phyloP scores from a whole-genome alignment of 2,888 invertebrate species.

The Xylophagus ater region DNA sequence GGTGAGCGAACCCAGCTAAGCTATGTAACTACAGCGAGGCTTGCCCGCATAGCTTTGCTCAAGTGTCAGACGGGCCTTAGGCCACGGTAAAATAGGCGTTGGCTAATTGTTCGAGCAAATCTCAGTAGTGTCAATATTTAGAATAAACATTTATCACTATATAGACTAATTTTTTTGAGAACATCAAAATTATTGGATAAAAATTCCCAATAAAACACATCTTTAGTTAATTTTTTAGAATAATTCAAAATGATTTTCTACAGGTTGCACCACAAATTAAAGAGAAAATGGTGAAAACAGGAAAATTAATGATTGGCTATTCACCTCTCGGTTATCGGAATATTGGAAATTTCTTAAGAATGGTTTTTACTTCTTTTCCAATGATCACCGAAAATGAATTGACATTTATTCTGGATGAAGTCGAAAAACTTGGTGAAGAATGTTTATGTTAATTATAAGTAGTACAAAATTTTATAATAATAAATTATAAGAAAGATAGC shows the following conservation, averaged over 20 bases:
- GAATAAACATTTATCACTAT: conserved; percentile 10
- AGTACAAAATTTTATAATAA: too few species aligned
- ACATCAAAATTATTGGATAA: too few species aligned
- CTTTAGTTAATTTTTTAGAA: background rate
- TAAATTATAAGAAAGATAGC: too few species aligned
- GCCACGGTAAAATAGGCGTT: too few species aligned
- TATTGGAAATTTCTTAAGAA: conserved; percentile 62
- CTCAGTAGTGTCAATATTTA: conserved; percentile 3
- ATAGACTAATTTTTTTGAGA: too few species aligned
- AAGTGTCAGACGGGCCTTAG: too few species aligned
- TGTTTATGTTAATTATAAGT: conserved; percentile 17
- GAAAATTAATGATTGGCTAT: conserved; percentile 66
- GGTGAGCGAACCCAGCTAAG: too few species aligned
- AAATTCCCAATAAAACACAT: background rate
- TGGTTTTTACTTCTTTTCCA: conserved; percentile 65
- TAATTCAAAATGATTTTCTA: conserved; percentile 21
- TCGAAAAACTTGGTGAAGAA: conserved; percentile 49
- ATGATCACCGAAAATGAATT: conserved; percentile 46
- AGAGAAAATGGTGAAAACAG: conserved; percentile 51
- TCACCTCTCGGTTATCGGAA: conserved; percentile 51
- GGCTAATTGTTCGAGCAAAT: too few species aligned
- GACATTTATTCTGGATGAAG: conserved; percentile 50
- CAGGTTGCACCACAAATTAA: conserved; percentile 59
- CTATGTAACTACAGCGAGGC: too few species aligned
- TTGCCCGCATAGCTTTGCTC: too few species aligned